Percentiles rank a stretch among this genome's conserved stretches.
phyloP scores from a whole-genome alignment of 1,140 invertebrate genomes.

The Ruditapes philippinarum region DNA sequence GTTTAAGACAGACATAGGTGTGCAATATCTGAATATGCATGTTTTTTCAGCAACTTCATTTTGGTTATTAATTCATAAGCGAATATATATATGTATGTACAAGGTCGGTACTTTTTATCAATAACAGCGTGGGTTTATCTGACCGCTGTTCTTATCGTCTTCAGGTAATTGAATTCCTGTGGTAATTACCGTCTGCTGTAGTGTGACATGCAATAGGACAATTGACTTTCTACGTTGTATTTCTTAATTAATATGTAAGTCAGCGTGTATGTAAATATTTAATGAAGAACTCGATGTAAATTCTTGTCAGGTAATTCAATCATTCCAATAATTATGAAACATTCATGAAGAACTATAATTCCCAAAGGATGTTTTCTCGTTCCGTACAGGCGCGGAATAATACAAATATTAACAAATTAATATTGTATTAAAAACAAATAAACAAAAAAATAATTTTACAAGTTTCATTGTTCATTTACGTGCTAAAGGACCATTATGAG shows the following conservation, averaged over 20 bases:
- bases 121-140: no score
- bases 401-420: no score
- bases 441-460: no score
- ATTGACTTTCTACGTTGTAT: neutral
- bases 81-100: no score
- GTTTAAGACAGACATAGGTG: no score
- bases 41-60: no score
- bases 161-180: neutral
- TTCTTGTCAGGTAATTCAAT: neutral
- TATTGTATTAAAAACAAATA: no score
- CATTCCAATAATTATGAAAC: conserved; percentile 17
- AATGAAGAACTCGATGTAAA: neutral
- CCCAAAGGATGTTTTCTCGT: neutral
- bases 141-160: neutral
- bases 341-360: conserved; percentile 2
- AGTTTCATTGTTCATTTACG: no score
- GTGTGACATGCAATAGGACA: neutral
- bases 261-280: neutral
- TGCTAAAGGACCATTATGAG: no score
- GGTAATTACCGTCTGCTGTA: neutral
- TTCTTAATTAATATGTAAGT: conserved; percentile 13
- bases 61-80: no score
- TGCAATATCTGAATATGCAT: no score
- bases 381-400: neutral
- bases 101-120: no score